Evolutionary conservation across 2,888 invertebrate genomes (phyloP).

Genomic region (Tillus elongatus): DNA sequence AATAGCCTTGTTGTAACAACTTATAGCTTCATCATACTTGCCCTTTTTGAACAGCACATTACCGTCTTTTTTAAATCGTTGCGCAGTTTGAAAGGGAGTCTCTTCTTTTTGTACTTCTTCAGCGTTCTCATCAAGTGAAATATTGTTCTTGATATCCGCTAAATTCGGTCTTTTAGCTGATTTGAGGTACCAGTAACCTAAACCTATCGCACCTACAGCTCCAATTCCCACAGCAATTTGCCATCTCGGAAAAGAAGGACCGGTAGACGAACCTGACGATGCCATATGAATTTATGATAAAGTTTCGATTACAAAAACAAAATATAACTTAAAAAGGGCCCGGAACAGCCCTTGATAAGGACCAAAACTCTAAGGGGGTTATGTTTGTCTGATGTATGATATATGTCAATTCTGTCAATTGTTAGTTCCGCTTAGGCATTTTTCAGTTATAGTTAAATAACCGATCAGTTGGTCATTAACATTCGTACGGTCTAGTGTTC

Average conservation of each 20-base stretch:
- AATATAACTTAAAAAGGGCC: too few species aligned
- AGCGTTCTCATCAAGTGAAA: constrained; percentile 17
- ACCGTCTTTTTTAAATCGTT: constrained; percentile 76
- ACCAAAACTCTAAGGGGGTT: too few species aligned
- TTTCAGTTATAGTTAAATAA: too few species aligned
- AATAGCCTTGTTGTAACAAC: constrained; percentile 86
- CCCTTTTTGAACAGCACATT: constrained; percentile 78
- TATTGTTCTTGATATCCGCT: constrained; percentile 18
- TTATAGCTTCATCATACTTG: constrained; percentile 85
- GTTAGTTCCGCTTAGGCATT: too few species aligned
- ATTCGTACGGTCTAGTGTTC: too few species aligned
- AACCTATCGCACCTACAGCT: constrained; percentile 67
- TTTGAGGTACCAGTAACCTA: constrained; percentile 53
- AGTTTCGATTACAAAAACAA: not conserved
- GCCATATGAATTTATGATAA: constrained; percentile 20
- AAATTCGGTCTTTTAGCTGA: constrained; percentile 38
- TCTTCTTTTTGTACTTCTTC: constrained; percentile 30
- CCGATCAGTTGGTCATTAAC: too few species aligned
- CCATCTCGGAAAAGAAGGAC: constrained; percentile 63
- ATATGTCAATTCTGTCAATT: too few species aligned
- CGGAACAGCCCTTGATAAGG: too few species aligned
- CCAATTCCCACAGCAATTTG: constrained; percentile 76
- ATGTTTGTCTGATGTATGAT: too few species aligned
- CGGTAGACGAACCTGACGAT: constrained; percentile 21
- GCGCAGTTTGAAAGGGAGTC: constrained; percentile 63